Evolutionary conservation across 2,797 vertebrate genomes (phyloP), one percentile per base, ranked within the genome.

Genomic region (Saxicola maurus): DNA sequence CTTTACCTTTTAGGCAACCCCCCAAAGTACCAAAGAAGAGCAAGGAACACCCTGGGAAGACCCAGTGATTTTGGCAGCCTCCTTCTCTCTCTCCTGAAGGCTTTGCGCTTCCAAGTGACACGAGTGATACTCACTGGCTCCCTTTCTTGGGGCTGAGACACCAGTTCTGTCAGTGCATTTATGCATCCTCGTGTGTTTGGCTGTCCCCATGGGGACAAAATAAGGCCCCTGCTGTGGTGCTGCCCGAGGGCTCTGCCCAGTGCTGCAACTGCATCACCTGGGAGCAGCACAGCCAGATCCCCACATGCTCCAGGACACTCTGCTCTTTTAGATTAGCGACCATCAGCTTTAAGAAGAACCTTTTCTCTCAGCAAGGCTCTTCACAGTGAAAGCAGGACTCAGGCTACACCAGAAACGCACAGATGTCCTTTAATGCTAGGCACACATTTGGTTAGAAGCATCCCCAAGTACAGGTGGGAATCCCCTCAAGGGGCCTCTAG

Each of bases 1-100:
- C 75, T 90, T 92, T 80, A 51, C 90, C 74, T 91, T 95, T 95
- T 82, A 87, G 89, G 57, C 43, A 85, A 37, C 24, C 51, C 37
- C 25, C 2, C 30, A 80, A 83, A 87, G 61, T 82, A 93, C 45
- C 73, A 86, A 90, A 77, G 40, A 49, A 31, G 43, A 67, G 12
- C 37, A 61, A 86, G 77, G 79, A 91, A 78, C 3, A 11, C 71
- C 35, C 62, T 53, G 72, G 61, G 56, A 93, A 55, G 65, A 66
- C 53, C 33, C 43, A 80, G 31, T 0, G 0, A 56, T 53, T 67
- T 71, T 49, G 56, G 38, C 48, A 75, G 38, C 42, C 53, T 84
- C n/a, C 3, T 42, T 48, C 83, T 85, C 72, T 82, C n/a, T 68
- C 46, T 73, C n/a, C 38, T 0, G 2, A n/a, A 8, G 23, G 33